Evolutionary conservation across 2,888 invertebrate genomes (phyloP), one percentile per base, ranked within the genome.

Genomic region (Disparrhopalites patrizii): DNA sequence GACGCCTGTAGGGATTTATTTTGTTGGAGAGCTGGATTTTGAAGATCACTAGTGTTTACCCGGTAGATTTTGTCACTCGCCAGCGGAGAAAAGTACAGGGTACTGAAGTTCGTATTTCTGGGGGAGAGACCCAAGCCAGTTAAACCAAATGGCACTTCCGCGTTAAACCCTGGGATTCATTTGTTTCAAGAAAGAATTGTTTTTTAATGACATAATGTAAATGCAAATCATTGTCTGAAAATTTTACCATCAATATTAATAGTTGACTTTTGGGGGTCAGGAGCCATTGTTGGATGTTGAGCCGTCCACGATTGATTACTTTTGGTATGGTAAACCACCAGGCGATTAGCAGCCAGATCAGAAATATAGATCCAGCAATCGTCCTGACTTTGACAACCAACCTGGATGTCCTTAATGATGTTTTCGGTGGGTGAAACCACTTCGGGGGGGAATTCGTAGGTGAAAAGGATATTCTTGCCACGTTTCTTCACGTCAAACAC

Each of bases 281-380:
- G 67, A 5, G 30, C 47, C 69, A 69, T 69, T 15, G 60, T 47
- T 1, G 63, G 54, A 36, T 66, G 62, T 43, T 40, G 54, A 0
- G 63, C 67, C 10, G 27, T 40, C 69, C 69, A 69, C 10, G 69
- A 67, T 15, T 54, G 33, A 10, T 56, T 25, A 13, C 25, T 43
- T 18, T 63, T 63, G 36, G 43, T 18, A 23, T 63, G 50, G 40
- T 47, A 63, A 31, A 63, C 86, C 81, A 0, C 89, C 88, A 60
- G 85, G 85, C 71, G 87, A 81, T 40, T 84, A 1, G 7, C 56
- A 43, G 65, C 64, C 4, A 69, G 13, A 31, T 69, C 56, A 1
- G 69, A 67, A 65, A 69, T 66, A 56, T 67, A 69, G 2, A 52
- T 38, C 40, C 62, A 65, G 23, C 69, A 69, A 30, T 67, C 60